Evolutionary conservation across 1,140 invertebrate species (phyloP), one percentile per base, ranked within the genome.

Genomic region (Charaxes varanes): DNA sequence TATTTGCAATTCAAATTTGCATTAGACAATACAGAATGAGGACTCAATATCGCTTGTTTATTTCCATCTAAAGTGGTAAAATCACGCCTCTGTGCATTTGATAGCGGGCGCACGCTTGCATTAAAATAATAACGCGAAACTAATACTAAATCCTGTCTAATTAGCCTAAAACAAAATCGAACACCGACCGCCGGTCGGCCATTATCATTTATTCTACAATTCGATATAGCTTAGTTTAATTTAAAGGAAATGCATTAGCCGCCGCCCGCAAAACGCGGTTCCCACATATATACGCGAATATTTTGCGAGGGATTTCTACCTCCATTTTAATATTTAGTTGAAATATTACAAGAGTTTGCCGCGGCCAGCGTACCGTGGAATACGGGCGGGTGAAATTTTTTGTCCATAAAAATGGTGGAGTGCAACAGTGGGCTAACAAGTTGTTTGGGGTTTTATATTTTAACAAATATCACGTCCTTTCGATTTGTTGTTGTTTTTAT

Each of bases 241-340:
- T 55, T 60, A 58, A 63, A 65, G 62, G 65, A 63, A 67, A 69
- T 67, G 54, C 56, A 61, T 72, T 62, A 63, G 31, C 40, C 36
- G 7, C 8, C 21, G 17, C 26, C 61, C 64, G 35, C 65, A 66
- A 38, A 43, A 16, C 63, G 69, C 46, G 69, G 69, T 67, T 32
- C 2, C 14, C 10, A 36, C 33, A 35, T 30, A 35, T 16, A 35
- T n/a, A 42, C n/a, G 7, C 22, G 28, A 35, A 8, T 37, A 50
- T 44, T 43, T 40, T 24, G 32, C 19, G 33, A 50, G 28, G 27
- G 32, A 51, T 48, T 52, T 30, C 35, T 60, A 60, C 50, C 48
- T 54, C 35, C 44, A 50, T 64, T 62, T 57, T 59, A 59, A 53
- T 62, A 55, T 59, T 58, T 57, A 45, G 32, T 46, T n/a, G 31